Conservation (phyloP, 2,113 vertebrate species). For the Danio rerio region DNA sequence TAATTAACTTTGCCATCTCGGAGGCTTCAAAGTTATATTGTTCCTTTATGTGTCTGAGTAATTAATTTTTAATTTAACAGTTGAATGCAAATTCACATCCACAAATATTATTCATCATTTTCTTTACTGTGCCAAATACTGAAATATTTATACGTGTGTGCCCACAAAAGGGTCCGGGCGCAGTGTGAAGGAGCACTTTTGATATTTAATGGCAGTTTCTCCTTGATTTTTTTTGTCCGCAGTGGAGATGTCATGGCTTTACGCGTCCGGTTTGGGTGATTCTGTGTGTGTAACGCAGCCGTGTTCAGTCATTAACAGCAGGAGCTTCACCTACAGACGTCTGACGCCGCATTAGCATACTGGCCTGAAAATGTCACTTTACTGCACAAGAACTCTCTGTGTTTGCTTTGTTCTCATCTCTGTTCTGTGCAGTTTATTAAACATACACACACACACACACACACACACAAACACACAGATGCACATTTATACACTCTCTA, state of each 20-base stretch:
- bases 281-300: neutral
- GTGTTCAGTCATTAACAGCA: neutral
- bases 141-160: slow-evolving; percentile 65
- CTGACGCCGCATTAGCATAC: slow-evolving; percentile 9
- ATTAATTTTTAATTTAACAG: slow-evolving; percentile 70
- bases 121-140: slow-evolving; percentile 62
- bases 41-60: slow-evolving; percentile 63
- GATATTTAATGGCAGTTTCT: slow-evolving; percentile 45
- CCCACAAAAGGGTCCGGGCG: slow-evolving; percentile 57
- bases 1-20: slow-evolving; percentile 68
- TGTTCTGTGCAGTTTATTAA: slow-evolving; percentile 9
- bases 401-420: slow-evolving; percentile 5
- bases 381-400: neutral
- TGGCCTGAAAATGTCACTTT: slow-evolving; percentile 37
- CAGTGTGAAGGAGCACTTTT: slow-evolving; percentile 36
- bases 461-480: too few species aligned
- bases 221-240: neutral
- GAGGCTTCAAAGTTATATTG: slow-evolving; percentile 67
- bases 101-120: slow-evolving; percentile 66
- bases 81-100: slow-evolving; percentile 64
- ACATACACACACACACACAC: too few species aligned
- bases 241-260: neutral
- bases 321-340: neutral
- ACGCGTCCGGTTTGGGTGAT: neutral
- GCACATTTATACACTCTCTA: too few species aligned